phyloP scores from a whole-genome alignment of 1,140 invertebrate species.

The Oscheius sp. region DNA sequence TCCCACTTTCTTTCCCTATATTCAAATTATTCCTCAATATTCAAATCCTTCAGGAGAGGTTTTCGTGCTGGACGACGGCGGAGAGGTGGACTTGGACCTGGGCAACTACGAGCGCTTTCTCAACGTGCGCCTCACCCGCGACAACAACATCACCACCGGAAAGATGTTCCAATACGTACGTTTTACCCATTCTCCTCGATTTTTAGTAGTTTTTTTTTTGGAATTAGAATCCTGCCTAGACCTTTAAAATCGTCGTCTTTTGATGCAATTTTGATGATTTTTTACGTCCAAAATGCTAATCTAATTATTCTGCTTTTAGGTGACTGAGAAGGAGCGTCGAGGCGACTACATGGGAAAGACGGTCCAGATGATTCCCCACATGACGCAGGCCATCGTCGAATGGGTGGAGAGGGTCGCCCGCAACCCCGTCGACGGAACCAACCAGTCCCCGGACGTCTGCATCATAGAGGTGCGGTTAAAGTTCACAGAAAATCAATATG shows the following conservation, averaged over 20 bases:
- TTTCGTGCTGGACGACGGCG: slow-evolving; percentile 96
- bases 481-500: no score
- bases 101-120: slow-evolving; percentile 98
- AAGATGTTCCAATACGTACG: slow-evolving; percentile 91
- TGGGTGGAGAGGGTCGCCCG: slow-evolving; percentile 90
- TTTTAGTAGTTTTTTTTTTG: no score
- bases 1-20: no score
- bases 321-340: slow-evolving; percentile 70
- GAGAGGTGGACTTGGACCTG: slow-evolving; percentile 96
- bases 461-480: slow-evolving; percentile 68
- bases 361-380: slow-evolving; percentile 99
- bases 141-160: slow-evolving; percentile 99
- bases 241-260: no score
- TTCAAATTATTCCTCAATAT: no score
- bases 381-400: slow-evolving; percentile 95
- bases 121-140: slow-evolving; percentile 85
- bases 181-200: neutral
- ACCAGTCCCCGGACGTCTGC: slow-evolving; percentile 72
- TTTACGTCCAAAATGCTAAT: no score
- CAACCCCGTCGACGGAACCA: slow-evolving; percentile 72
- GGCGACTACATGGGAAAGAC: slow-evolving; percentile 98
- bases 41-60: no score
- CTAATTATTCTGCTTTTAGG: neutral
- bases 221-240: no score
- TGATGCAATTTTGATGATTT: no score